Base-by-base conservation (phyloP, 2,797 vertebrate species). In the Danio kyathit region DNA sequence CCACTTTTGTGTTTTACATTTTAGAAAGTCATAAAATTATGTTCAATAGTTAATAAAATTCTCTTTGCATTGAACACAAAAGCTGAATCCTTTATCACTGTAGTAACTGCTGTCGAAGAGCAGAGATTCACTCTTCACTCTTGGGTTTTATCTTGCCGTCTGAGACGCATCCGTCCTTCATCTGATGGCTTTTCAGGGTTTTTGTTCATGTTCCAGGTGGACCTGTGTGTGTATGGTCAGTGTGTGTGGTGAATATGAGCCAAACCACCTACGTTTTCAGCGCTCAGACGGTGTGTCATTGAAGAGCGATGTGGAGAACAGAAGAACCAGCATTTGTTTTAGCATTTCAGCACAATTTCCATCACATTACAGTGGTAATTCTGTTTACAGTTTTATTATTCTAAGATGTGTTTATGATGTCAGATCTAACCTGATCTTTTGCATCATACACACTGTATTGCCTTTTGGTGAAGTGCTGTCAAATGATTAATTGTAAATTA, bases 241-340 rank as follows among this genome's bases (percentile, higher is more conserved):
- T 29, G 41, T n/a, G 61, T 17, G 61, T 59, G 21, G n/a, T 7
- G 63, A 73, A 66, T 8, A 56, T 1, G 6, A 52, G 66, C 57
- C 54, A 61, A 70, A 52, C 44, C 46, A 6, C 5, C 48, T n/a
- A 48, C 38, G 66, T 10, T 52, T 69, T 61, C 80, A 76, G 80
- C 29, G 3, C 29, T 29, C 29, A 29, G 29, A 82, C 74, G 3
- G 16, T 81, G 80, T 76, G 41, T 82, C 66, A 76, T 49, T 64
- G 66, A 16, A 41, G 41, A 71, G 29, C 3, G 56, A 76, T 56
- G 65, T 41, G 5, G 38, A 57, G 12, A 51, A 16, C 79, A 41
- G 43, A 7, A 54, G 54, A 70, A n/a, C 7, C 54, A 38, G 16
- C 10, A 5, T 16, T 41, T 19, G 9, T 57, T 57, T 9, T 57